Evolutionary conservation across 2,888 invertebrate genomes (phyloP).

Genomic region (Rhingia campestris): DNA sequence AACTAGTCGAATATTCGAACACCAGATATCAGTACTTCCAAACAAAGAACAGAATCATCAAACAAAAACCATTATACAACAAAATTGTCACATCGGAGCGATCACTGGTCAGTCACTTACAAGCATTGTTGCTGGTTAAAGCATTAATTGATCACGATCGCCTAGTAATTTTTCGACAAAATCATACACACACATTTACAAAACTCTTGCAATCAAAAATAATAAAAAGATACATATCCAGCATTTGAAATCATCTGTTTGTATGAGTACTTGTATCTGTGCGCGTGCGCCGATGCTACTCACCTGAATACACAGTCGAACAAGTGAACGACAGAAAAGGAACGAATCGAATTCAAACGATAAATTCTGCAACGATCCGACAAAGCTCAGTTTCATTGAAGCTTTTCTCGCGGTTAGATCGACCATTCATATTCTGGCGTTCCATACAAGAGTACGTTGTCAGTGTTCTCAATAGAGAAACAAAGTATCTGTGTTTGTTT

Average conservation of each 20-base stretch:
- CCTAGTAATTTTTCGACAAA: constrained; percentile 23
- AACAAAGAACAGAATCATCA: constrained; percentile 1
- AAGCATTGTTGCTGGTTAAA: constrained; percentile 42
- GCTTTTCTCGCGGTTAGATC: constrained; percentile 70
- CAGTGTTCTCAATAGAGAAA: constrained; percentile 17
- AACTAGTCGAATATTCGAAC: constrained; percentile 7
- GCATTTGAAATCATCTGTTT: background rate
- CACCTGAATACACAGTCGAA: constrained; percentile 39
- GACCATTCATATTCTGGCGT: constrained; percentile 40
- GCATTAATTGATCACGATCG: constrained; percentile 51
- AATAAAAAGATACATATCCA: constrained; percentile 6
- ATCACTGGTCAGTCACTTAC: constrained; percentile 21
- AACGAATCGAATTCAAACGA: constrained; percentile 69
- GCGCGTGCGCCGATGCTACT: constrained; percentile 29
- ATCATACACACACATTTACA: background rate
- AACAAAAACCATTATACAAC: background rate
- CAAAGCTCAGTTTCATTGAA: constrained; percentile 73
- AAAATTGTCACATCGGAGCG: constrained; percentile 19
- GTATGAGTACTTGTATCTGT: constrained; percentile 25
- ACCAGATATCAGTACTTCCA: constrained; percentile 1
- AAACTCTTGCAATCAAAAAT: constrained; percentile 25
- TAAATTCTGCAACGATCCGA: constrained; percentile 66
- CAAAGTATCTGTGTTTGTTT: constrained; percentile 28
- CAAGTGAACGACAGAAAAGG: constrained; percentile 61
- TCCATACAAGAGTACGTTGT: constrained; percentile 42